phyloP scores from a whole-genome alignment of 2,113 vertebrate genomes.

The Ramphastos sulfuratus region DNA sequence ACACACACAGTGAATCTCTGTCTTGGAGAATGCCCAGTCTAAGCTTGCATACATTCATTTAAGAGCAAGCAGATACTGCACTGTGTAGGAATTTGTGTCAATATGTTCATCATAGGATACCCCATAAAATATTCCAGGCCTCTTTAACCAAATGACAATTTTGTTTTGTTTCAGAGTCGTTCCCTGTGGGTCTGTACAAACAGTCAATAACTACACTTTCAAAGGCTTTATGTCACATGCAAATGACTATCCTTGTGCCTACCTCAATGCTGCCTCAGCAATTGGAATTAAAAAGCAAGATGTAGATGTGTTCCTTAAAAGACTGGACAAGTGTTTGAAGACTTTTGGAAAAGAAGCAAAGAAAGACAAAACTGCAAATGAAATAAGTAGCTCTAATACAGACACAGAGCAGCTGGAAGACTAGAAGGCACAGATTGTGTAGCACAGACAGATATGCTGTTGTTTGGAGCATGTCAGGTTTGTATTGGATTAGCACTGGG shows the following conservation, averaged over 20 bases:
- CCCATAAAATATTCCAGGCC: neutral
- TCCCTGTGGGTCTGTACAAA: slow-evolving; percentile 84
- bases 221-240: slow-evolving; percentile 93
- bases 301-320: slow-evolving; percentile 89
- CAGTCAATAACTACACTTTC: slow-evolving; percentile 87
- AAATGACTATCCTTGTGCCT: slow-evolving; percentile 87
- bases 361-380: neutral
- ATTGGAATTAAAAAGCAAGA: slow-evolving; percentile 91
- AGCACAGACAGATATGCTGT: neutral
- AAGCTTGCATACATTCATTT: neutral
- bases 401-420: slow-evolving; percentile 16
- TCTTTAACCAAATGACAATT: neutral
- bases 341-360: slow-evolving; percentile 73
- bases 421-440: slow-evolving; percentile 6
- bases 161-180: slow-evolving; percentile 84
- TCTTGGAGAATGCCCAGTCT: neutral
- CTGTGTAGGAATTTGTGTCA: neutral
- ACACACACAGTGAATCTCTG: neutral
- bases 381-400: neutral
- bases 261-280: slow-evolving; percentile 94
- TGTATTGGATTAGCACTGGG: neutral
- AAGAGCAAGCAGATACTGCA: neutral
- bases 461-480: neutral
- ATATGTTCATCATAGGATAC: neutral
- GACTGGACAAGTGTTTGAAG: slow-evolving; percentile 93